Conservation (phyloP, 2,888 invertebrate genomes). For the Calameuta idolon region DNA sequence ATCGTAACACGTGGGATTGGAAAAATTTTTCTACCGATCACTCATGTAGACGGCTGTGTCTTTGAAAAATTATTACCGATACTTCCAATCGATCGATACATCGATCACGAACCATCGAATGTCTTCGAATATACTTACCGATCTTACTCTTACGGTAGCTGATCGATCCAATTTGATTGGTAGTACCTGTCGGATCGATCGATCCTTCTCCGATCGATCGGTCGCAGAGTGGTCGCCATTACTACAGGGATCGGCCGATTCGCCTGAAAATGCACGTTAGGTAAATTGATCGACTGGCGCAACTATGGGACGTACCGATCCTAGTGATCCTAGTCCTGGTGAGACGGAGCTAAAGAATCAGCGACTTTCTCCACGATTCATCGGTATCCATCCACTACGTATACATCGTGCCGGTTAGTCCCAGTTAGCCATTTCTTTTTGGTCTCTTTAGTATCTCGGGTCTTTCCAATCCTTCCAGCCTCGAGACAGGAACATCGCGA, state of each 20-base stretch:
- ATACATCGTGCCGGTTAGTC: conserved; percentile 8
- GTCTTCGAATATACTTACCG: no score
- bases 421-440: neutral
- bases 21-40: neutral
- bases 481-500: neutral
- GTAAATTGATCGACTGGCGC: neutral
- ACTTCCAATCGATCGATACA: no score
- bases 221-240: no score
- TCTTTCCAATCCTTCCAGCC: neutral
- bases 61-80: no score
- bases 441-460: neutral
- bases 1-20: neutral
- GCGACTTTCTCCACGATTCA: conserved; percentile 22
- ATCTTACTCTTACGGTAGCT: no score
- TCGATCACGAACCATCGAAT: no score
- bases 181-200: no score
- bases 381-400: conserved; percentile 3
- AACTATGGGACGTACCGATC: neutral
- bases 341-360: conserved; percentile 3
- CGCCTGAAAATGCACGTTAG: neutral
- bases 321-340: conserved; percentile 1
- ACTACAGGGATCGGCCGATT: neutral
- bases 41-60: neutral
- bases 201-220: no score
- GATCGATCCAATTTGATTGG: no score